phyloP scores from a whole-genome alignment of 64 coral and sea anemone species.

The Anthopleura sola region DNA sequence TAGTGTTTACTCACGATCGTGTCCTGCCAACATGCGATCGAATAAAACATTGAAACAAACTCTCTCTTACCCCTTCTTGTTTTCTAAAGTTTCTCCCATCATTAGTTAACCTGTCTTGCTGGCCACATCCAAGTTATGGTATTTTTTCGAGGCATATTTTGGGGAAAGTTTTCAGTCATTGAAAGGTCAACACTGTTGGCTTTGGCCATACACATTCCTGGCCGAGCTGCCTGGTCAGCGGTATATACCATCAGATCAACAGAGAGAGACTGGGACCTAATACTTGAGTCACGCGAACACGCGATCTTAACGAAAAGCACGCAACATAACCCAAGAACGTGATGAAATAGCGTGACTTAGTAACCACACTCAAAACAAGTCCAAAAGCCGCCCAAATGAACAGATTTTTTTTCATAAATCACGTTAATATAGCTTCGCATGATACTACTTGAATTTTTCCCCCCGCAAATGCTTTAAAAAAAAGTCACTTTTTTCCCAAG shows the following conservation, averaged over 20 bases:
- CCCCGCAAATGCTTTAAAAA: no score
- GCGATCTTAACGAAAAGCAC: background rate
- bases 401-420: background rate
- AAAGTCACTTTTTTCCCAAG: no score
- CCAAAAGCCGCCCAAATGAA: background rate
- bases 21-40: conserved; percentile 29
- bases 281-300: conserved; percentile 3
- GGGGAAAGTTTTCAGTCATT: conserved; percentile 46
- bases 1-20: conserved; percentile 42
- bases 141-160: conserved; percentile 25
- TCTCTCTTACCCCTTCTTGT: conserved; percentile 51
- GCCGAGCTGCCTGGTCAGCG: conserved; percentile 77
- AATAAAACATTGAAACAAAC: conserved; percentile 15
- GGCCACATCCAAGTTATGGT: conserved; percentile 3
- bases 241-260: conserved; percentile 30
- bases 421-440: background rate
- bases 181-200: conserved; percentile 71
- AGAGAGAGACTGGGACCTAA: conserved; percentile 31
- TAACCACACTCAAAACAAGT: background rate
- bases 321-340: background rate
- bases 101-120: conserved; percentile 29
- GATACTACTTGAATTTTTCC: background rate
- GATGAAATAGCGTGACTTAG: background rate
- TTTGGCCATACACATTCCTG: conserved; percentile 68
- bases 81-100: conserved; percentile 59